Evolutionary conservation across 1,140 invertebrate species (phyloP), one percentile per base, ranked within the genome.

Genomic region (Gonioctena quinquepunctata): DNA sequence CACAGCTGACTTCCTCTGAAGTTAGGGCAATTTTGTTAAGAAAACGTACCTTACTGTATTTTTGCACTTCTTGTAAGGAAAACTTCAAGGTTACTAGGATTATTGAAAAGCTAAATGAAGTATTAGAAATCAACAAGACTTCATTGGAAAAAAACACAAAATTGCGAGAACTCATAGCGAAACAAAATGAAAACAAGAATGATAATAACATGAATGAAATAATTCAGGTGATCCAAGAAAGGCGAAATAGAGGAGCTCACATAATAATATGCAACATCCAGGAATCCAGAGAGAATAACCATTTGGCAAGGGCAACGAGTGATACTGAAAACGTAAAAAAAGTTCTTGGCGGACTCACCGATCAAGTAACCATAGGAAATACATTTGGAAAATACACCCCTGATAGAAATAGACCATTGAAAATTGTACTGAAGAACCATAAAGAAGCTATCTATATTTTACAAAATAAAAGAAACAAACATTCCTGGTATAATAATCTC

Each of bases 361-460:
- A n/a, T n/a, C n/a, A n/a, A n/a, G n/a, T n/a, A n/a, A n/a, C n/a
- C n/a, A n/a, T n/a, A n/a, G n/a, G n/a, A n/a, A n/a, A n/a, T n/a
- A n/a, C n/a, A 5, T 18, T 54, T 54, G 18, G 50, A 54, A 21
- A 18, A 54, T 22, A 54, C 50, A n/a, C n/a, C n/a, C n/a, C n/a
- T n/a, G 50, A 54, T 54, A 54, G 50, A 54, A 54, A 54, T 21
- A 54, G 50, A 54, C 50, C 50, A 54, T 54, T 16, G 50, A 54
- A 54, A 54, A 54, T 54, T 54, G 50, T 54, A 54, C 50, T 54
- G 50, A 54, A 54, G 50, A 54, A 54, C 18, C 50, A 54, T 54
- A 16, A 54, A 54, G 50, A 54, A 54, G 50, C 18, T 54, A 1
- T 54, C 21, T 54, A 54, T 54, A 54, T 21, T 54, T 54, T 54